Conservation (phyloP, 2,888 invertebrate species). For the Drosophila siamana region DNA sequence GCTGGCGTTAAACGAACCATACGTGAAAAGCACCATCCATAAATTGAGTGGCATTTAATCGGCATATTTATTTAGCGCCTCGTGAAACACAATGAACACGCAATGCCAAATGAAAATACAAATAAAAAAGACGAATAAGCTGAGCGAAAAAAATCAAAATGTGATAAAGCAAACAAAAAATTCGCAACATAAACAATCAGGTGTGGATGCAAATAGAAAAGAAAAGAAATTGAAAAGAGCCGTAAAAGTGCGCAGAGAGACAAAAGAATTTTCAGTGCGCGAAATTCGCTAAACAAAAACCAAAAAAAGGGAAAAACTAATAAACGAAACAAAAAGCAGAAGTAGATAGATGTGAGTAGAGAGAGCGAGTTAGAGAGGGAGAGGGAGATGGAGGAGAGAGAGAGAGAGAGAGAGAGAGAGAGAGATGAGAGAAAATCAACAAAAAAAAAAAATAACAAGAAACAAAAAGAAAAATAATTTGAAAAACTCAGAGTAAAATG, state of each 20-base stretch:
- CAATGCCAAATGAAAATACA: constrained; percentile 30
- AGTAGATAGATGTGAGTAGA: background rate
- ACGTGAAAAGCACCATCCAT: constrained; percentile 20
- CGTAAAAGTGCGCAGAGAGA: constrained; percentile 15
- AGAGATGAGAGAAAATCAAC: constrained; percentile 27
- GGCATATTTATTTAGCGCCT: constrained; percentile 27
- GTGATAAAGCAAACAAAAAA: constrained; percentile 35
- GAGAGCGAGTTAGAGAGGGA: no score
- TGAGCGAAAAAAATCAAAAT: constrained; percentile 17
- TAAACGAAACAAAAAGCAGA: constrained; percentile 25
- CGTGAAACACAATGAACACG: constrained; percentile 15
- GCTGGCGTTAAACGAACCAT: constrained; percentile 23
- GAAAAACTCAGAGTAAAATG: constrained; percentile 56
- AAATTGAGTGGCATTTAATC: constrained; percentile 44
- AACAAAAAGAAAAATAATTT: constrained; percentile 26
- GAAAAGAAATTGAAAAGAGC: constrained; percentile 26
- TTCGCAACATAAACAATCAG: constrained; percentile 56
- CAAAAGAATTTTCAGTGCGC: constrained; percentile 29
- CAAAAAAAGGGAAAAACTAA: constrained; percentile 50
- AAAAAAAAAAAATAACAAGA: constrained; percentile 48
- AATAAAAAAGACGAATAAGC: constrained; percentile 10
- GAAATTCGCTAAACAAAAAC: constrained; percentile 24
- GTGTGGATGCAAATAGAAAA: constrained; percentile 47
- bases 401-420: background rate
- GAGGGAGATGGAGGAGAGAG: background rate